Conservation (phyloP, 2,888 invertebrate genomes). For the Cantharis rustica region DNA sequence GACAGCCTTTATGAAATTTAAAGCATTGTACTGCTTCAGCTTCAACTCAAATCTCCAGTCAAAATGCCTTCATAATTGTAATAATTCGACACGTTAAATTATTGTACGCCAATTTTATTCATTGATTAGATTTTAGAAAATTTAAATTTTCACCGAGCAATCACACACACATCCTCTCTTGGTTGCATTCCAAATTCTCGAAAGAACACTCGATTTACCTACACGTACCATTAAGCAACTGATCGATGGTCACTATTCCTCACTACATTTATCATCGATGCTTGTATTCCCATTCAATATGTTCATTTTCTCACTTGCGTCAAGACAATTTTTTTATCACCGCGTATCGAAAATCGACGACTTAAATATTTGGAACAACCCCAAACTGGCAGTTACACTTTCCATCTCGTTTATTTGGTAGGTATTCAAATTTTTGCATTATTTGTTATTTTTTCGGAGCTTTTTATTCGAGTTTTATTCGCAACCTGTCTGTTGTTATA, state of each 20-base stretch:
- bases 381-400: not conserved
- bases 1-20: conserved; percentile 37
- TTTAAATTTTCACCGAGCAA: not conserved
- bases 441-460: conserved; percentile 5
- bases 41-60: conserved; percentile 29
- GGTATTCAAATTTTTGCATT: not conserved
- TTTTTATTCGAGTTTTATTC: conserved; percentile 24
- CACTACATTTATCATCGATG: conserved; percentile 44
- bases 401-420: not conserved
- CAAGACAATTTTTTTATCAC: not conserved
- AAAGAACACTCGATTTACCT: conserved; percentile 37
- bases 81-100: conserved; percentile 32
- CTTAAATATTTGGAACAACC: not conserved
- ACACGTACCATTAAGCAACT: conserved; percentile 43
- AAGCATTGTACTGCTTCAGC: conserved; percentile 30
- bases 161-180: conserved; percentile 16
- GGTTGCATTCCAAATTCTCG: conserved; percentile 22
- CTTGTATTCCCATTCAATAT: conserved; percentile 29
- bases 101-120: conserved; percentile 24
- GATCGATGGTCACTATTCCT: conserved; percentile 45
- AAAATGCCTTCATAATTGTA: conserved; percentile 30
- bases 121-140: conserved; percentile 10
- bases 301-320: conserved; percentile 23
- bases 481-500: conserved; percentile 26
- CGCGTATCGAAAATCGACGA: not conserved